These are phyloP conservation scores for Plebejus melissa DNA, from an alignment of 2,888 invertebrate genomes.

Conservation along the genomic window DNA sequence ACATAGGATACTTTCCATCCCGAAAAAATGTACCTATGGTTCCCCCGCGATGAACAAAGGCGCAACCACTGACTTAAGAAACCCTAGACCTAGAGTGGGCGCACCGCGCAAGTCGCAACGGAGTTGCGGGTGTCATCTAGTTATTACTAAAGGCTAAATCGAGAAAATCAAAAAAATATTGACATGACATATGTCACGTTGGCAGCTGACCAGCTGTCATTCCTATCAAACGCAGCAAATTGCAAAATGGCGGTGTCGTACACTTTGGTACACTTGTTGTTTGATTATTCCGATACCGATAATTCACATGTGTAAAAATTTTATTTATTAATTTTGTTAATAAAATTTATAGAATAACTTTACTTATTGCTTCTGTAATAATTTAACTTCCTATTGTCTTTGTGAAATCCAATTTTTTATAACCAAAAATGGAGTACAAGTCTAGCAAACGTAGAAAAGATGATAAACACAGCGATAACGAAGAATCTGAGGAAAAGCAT, in stretches of 20 bases:
- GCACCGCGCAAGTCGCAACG: no score
- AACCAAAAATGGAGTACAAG: conserved; percentile 50
- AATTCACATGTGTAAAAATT: neutral
- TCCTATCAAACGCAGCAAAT: neutral
- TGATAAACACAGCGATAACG: conserved; percentile 52
- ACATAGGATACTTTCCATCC: no score
- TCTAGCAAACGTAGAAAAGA: conserved; percentile 59
- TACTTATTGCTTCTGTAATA: neutral
- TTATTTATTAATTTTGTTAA: neutral
- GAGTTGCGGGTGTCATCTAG: no score
- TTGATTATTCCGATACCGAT: neutral
- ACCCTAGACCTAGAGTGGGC: no score
- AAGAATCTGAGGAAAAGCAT: conserved; percentile 43
- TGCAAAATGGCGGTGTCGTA: neutral
- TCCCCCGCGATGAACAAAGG: no score
- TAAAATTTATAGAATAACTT: neutral
- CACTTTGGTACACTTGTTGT: no score
- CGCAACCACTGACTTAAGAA: no score
- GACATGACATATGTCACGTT: neutral
- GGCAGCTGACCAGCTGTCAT: neutral
- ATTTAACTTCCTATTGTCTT: neutral
- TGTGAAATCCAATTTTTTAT: neutral
- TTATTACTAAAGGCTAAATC: no score
- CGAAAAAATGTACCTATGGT: no score
- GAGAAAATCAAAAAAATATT: neutral